Conservation (phyloP, 2,888 invertebrate genomes). For the Cephus spinipes region DNA sequence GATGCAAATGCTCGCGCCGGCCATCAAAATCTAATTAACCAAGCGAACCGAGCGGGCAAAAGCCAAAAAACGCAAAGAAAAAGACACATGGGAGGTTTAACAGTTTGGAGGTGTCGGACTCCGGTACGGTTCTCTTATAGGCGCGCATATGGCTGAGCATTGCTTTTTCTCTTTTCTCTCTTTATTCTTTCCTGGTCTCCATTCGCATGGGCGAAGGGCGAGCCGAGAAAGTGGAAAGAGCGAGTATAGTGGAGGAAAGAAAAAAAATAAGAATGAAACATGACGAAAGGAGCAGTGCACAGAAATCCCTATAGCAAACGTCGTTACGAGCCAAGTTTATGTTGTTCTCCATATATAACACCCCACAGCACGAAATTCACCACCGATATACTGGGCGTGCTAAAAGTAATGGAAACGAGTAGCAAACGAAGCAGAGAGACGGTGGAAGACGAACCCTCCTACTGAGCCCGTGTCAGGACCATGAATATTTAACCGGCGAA, state of each 20-base stretch:
- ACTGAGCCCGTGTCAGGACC: background rate
- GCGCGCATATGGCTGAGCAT: constrained; percentile 38
- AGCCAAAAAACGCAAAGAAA: constrained; percentile 32
- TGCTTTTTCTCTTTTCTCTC: constrained; percentile 26
- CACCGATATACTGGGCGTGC: constrained; percentile 39
- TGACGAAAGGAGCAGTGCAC: constrained; percentile 32
- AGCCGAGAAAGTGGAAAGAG: no score
- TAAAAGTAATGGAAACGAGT: constrained; percentile 25
- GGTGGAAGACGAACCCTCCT: no score
- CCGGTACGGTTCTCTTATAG: constrained; percentile 45
- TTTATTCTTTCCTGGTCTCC: constrained; percentile 30
- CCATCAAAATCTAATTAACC: constrained; percentile 66
- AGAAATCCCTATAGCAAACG: constrained; percentile 54
- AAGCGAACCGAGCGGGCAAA: constrained; percentile 50
- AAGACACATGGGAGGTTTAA: constrained; percentile 39
- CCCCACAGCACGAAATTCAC: constrained; percentile 42
- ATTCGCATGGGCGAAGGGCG: constrained; percentile 38
- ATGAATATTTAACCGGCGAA: background rate
- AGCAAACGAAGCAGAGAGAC: background rate
- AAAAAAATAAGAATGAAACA: no score
- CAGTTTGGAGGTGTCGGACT: constrained; percentile 58
- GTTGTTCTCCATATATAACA: constrained; percentile 40
- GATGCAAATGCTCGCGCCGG: constrained; percentile 62
- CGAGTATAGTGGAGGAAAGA: no score
- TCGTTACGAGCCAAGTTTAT: constrained; percentile 57